These are phyloP conservation scores for Potorous gilbertii DNA, from an alignment of 2,797 vertebrate species.

Conservation along the genomic window DNA sequence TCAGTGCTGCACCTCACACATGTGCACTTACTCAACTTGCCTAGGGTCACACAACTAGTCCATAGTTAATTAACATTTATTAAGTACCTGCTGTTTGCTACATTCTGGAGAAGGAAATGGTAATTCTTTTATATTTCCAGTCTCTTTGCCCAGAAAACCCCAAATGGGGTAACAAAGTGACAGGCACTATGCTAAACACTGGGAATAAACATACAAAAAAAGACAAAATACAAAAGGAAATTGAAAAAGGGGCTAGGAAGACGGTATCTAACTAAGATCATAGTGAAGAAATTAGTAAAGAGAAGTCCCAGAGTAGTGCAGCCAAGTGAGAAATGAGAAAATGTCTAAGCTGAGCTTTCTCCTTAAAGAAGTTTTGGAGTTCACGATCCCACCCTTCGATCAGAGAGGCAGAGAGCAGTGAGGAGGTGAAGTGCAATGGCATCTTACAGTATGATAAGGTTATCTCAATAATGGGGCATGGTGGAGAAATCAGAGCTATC, in stretches of 20 bases:
- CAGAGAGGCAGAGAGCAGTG: not conserved
- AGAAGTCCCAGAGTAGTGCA: not conserved
- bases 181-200: not conserved
- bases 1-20: not conserved
- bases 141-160: not conserved
- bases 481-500: not conserved
- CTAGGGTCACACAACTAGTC: not conserved
- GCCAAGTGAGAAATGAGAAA: not conserved
- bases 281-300: not conserved
- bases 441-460: not conserved
- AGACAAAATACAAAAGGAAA: not conserved
- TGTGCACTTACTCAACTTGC: not conserved
- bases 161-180: not conserved
- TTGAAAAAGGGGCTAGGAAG: not conserved
- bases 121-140: not conserved
- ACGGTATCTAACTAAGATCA: not conserved
- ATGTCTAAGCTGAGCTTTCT: not conserved
- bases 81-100: not conserved
- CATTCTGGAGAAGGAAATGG: not conserved
- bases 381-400: not conserved
- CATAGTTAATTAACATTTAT: not conserved
- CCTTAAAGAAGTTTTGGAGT: not conserved
- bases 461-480: not conserved
- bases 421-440: not conserved
- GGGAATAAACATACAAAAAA: not conserved